Base-by-base conservation (phyloP, 37 sponge, comb jelly and placozoan species). In the Chondrilla cf. caribensis region DNA sequence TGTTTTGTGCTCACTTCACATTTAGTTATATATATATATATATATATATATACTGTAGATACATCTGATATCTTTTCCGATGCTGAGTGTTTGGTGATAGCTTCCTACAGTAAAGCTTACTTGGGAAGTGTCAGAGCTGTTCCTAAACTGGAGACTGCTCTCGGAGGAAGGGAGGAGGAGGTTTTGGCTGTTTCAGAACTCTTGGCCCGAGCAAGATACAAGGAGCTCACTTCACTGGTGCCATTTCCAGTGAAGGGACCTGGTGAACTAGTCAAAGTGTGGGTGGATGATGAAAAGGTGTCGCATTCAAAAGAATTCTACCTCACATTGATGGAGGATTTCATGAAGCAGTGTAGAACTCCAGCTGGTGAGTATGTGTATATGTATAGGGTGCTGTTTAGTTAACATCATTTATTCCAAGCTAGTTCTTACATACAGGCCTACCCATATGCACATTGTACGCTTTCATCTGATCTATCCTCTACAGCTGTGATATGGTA, bases 401-500 rank as follows among this genome's bases (percentile, higher is more conserved):
- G 11, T n/a, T n/a, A n/a, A n/a, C n/a, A n/a, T n/a, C 11, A 17
- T 55, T 55, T 19, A n/a, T n/a, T n/a, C n/a, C 60, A n/a, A 2
- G 3, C 25, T 6, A 26, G 26, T 59, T n/a, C 51, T 14, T 11
- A 47, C 41, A 40, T 41, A 43, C 44, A 71, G 7, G 32, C 73
- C 9, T 15, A 38, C 73, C 5, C 73, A 71, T 35, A 71, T 7
- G 35, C 25, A 43, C 22, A 26, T 47, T 6, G 51, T 47, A 14
- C 11, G 88, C 72, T 64, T 5, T 65, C 21, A 42, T 88, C 36
- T 77, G 54, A n/a, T 88, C 78, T 68, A 78, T 70, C 3, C n/a
- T 59, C 11, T 78, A 58, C 39, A 89, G 89, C 77, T 70, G 11
- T 70, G 18, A 55, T 89, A 36, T 84, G 76, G 64, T 89, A 80